Evolutionary conservation across 2,797 vertebrate species (phyloP), one percentile per base, ranked within the genome.

Genomic region (Siniperca scherzeri): DNA sequence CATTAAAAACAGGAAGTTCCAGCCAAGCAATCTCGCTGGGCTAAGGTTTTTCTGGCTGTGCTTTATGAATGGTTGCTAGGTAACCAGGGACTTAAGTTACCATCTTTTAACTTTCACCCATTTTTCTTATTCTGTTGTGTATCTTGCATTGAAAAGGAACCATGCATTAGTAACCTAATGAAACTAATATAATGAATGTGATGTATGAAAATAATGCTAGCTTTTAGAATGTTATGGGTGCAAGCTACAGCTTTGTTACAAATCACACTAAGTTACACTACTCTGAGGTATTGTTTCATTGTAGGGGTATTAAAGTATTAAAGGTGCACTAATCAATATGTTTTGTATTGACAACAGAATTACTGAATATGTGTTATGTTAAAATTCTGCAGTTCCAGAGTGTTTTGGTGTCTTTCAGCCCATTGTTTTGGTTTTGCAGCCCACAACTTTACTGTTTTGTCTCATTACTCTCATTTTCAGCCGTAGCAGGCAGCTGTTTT

Each of bases 51-150:
- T 44, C 62, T 85, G 71, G 76, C 79, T 59, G 33, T 55, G 80
- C 82, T 86, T 85, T 84, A 84, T 87, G 67, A 92, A 80, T 81
- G 84, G 90, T 92, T 92, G 88, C 87, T 83, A 82, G 42, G 87
- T 73, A 86, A 94, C 89, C 80, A 38, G 13, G 17, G 78, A 86
- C 75, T 83, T 75, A 88, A 90, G 85, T 90, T 85, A 85, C 82
- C 79, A 74, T 88, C 75, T 77, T 74, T 9, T 70, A 66, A 90
- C 77, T 86, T 84, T 87, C 52, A 48, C 67, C 55, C 17, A 42
- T 79, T 81, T 82, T 56, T 19, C n/a, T 16, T 68, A 67, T 65
- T 55, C 53, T 70, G n/a, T 62, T 60, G 30, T 68, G 38, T 70
- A 38, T 73, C 44, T 78, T n/a, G n/a, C 44, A 61, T 48, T 74